Conservation (phyloP, 2,113 vertebrate species). For the Hydrochoerus hydrochaeris region DNA sequence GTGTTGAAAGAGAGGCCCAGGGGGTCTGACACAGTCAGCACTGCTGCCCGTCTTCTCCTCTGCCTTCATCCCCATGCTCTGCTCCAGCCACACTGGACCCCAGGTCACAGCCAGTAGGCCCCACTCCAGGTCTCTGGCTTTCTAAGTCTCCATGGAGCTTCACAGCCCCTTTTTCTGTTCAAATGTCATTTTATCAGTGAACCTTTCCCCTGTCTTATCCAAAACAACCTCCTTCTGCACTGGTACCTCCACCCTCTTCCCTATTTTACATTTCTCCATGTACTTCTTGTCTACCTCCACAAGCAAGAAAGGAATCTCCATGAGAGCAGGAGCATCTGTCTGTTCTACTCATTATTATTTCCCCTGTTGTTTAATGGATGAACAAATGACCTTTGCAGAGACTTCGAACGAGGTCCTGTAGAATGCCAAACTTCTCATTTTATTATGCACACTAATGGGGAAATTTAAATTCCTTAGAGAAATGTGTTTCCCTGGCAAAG, state of each 20-base stretch:
- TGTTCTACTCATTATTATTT: neutral
- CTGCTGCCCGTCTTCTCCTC: neutral
- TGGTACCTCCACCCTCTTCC: neutral
- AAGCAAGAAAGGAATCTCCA: neutral
- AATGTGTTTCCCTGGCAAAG: neutral
- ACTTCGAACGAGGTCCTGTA: neutral
- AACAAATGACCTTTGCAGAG: slow-evolving; percentile 11
- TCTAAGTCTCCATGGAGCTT: neutral
- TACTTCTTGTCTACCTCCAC: neutral
- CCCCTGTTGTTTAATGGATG: slow-evolving; percentile 1
- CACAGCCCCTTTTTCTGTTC: neutral
- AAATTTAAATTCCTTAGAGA: slow-evolving; percentile 29
- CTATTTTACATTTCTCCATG: neutral
- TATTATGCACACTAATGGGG: slow-evolving; percentile 29
- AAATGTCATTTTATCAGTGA: neutral
- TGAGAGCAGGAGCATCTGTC: neutral
- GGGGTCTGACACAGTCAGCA: too few relatives aligned
- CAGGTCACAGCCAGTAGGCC: neutral
- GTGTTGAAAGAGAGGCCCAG: neutral
- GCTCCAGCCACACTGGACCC: neutral
- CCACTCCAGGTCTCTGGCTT: neutral
- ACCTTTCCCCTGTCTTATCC: neutral
- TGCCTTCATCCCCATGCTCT: accelerated
- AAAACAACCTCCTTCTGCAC: neutral
- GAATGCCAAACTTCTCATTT: slow-evolving; percentile 35